phyloP scores from a whole-genome alignment of 2,797 vertebrate genomes.

The Xiphorhynchus erythropygius region DNA sequence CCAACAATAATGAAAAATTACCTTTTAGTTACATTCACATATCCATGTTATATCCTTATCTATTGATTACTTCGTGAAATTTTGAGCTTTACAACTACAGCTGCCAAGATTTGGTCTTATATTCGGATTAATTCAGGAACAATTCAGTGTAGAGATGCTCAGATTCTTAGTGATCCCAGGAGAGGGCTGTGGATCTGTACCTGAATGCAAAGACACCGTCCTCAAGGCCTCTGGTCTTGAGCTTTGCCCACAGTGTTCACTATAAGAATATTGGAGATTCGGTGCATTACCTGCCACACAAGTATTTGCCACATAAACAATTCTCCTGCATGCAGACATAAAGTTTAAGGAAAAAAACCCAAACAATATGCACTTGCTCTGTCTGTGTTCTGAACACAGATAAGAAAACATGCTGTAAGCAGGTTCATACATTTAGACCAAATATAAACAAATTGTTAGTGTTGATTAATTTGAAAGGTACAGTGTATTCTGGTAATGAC shows the following conservation, averaged over 20 bases:
- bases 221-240: not conserved
- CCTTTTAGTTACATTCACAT: not conserved
- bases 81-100: not conserved
- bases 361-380: not conserved
- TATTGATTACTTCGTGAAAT: not conserved
- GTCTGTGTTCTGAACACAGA: not conserved
- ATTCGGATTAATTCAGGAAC: not conserved
- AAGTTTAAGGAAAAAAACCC: not conserved
- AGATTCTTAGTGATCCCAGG: not conserved
- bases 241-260: not conserved
- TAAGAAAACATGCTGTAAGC: not conserved
- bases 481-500: not conserved
- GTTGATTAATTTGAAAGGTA: not conserved
- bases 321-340: not conserved
- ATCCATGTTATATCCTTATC: not conserved
- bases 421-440: not conserved
- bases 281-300: not conserved
- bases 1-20: not conserved
- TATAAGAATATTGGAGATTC: not conserved
- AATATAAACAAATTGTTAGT: not conserved
- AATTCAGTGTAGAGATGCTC: not conserved
- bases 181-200: not conserved
- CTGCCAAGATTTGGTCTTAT: not conserved
- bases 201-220: not conserved
- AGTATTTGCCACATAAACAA: not conserved